Percentiles rank a stretch among this genome's conserved stretches.
Conservation (phyloP, 1,140 invertebrate species). For the Drosophila melanica region DNA sequence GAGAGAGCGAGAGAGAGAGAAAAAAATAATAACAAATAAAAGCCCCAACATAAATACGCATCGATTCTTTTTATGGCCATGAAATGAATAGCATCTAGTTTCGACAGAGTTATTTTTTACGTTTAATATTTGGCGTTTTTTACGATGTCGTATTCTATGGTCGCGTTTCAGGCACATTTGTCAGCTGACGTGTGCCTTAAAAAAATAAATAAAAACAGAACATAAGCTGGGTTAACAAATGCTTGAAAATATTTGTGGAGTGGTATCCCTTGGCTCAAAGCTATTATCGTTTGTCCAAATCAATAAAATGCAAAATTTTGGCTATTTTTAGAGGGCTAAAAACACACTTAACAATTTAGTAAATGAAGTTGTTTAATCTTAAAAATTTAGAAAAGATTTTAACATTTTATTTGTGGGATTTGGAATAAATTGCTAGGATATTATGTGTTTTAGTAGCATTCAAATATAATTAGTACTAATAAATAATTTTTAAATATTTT, state of each 20-base stretch:
- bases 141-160: slow-evolving; percentile 45
- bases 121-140: slow-evolving; percentile 52
- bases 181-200: neutral
- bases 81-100: slow-evolving; percentile 71
- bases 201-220: neutral
- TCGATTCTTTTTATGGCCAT: slow-evolving; percentile 66
- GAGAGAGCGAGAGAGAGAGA: slow-evolving; percentile 3
- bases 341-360: too few species aligned
- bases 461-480: too few species aligned
- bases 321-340: too few species aligned
- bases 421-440: too few species aligned
- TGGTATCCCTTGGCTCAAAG: neutral
- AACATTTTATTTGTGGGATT: too few species aligned
- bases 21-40: slow-evolving; percentile 53
- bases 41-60: slow-evolving; percentile 61
- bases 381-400: too few species aligned
- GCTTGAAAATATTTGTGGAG: neutral
- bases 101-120: slow-evolving; percentile 49
- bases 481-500: too few species aligned
- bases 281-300: neutral
- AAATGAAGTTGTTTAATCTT: too few species aligned
- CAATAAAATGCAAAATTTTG: neutral
- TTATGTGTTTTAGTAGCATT: too few species aligned
- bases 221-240: neutral
- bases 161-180: neutral